phyloP scores from a whole-genome alignment of 2,113 vertebrate species.

The Hippocampus comes region DNA sequence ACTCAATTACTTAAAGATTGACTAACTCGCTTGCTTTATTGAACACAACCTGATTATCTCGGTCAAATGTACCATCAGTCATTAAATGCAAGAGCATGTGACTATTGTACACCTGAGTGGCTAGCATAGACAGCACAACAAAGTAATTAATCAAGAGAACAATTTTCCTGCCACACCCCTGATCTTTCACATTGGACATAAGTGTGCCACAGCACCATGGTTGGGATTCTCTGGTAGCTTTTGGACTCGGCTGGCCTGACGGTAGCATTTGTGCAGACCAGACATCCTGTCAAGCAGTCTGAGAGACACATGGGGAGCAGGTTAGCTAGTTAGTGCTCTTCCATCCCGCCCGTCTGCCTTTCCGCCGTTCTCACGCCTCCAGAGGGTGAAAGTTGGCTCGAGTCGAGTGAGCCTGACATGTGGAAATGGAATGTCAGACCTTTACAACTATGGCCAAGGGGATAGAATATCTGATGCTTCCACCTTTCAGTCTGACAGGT shows the following conservation, averaged over 20 bases:
- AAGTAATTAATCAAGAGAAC: not conserved
- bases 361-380: conserved; percentile 22
- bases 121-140: too few species aligned
- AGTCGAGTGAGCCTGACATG: conserved; percentile 47
- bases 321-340: conserved; percentile 40
- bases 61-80: too few species aligned
- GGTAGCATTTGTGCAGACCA: conserved; percentile 7
- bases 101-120: too few species aligned
- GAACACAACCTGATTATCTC: too few species aligned
- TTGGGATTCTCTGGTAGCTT: not conserved
- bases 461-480: conserved; percentile 49
- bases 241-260: conserved; percentile 15
- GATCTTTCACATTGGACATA: not conserved
- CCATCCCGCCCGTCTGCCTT: conserved; percentile 11
- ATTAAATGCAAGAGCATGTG: too few species aligned
- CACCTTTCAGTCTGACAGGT: conserved; percentile 50
- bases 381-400: conserved; percentile 35
- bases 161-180: not conserved
- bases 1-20: too few species aligned
- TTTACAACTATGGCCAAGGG: conserved; percentile 45
- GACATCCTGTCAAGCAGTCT: conserved; percentile 13
- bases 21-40: too few species aligned
- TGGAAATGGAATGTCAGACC: conserved; percentile 62
- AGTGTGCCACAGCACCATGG: not conserved
- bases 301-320: conserved; percentile 45